Evolutionary conservation across 2,113 vertebrate genomes (phyloP).

Genomic region (Vireo altiloquus): DNA sequence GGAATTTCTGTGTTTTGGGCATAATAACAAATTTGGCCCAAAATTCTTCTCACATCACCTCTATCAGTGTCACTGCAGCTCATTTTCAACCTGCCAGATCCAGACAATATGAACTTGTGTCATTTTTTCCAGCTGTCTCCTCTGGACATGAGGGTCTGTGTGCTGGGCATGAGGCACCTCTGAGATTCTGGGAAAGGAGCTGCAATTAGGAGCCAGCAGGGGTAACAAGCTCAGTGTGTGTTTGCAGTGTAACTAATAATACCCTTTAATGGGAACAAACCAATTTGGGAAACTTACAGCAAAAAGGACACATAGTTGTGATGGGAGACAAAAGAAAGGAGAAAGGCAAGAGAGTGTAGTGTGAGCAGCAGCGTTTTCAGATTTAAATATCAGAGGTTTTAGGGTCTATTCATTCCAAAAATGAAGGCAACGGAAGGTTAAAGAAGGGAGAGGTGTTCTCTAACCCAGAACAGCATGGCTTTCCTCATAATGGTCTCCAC

Average conservation of each 20-base stretch:
- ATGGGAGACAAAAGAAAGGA: not conserved
- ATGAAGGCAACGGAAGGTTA: not conserved
- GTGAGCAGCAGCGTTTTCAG: not conserved
- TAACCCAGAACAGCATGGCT: not conserved
- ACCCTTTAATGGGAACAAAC: not conserved
- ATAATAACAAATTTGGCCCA: not conserved
- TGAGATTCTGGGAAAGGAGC: not conserved
- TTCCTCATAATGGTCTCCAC: not conserved
- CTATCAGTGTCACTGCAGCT: not conserved
- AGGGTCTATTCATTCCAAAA: not conserved
- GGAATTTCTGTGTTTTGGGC: not conserved
- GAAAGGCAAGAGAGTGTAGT: not conserved
- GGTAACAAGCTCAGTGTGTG: not conserved
- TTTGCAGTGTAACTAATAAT: not conserved
- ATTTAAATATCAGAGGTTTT: not conserved
- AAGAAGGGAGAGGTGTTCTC: not conserved
- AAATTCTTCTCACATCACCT: not conserved
- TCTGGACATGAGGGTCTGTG: not conserved
- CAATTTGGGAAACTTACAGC: not conserved
- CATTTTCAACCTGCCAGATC: not conserved
- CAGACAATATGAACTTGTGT: not conserved
- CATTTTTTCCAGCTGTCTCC: not conserved
- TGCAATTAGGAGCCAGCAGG: not conserved
- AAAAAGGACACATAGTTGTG: accelerated
- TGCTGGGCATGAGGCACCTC: not conserved